These are phyloP conservation scores for Pterois miles DNA, from an alignment of 2,797 vertebrate genomes.

Conservation along the genomic window DNA sequence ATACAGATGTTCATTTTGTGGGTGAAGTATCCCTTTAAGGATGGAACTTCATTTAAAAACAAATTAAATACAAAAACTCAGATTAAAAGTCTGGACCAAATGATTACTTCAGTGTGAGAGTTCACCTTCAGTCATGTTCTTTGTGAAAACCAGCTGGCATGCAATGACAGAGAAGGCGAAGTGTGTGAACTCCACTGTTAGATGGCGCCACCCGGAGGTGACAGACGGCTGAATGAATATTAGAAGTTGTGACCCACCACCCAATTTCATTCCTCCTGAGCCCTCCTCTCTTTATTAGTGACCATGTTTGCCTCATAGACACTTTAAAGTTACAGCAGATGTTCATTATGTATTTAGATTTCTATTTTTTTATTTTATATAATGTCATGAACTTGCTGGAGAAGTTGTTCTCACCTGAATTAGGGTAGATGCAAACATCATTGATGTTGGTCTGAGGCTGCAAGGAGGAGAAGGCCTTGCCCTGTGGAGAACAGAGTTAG, in stretches of 20 bases:
- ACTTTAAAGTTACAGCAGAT: not conserved
- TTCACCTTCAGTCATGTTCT: not conserved
- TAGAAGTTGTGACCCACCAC: not conserved
- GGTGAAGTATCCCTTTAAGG: not conserved
- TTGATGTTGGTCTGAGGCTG: slow-evolving; percentile 94
- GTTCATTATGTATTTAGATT: no score
- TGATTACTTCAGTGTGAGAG: not conserved
- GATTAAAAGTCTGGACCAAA: not conserved
- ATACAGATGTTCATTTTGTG: not conserved
- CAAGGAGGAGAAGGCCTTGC: slow-evolving; percentile 94
- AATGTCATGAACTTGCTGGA: not conserved
- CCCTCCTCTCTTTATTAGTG: not conserved
- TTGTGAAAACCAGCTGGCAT: not conserved
- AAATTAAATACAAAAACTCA: not conserved
- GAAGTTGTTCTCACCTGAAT: slow-evolving; percentile 85
- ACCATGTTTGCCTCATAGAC: not conserved
- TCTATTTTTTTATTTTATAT: not conserved
- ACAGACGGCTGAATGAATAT: not conserved
- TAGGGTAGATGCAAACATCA: slow-evolving; percentile 93
- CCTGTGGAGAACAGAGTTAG: slow-evolving; percentile 79
- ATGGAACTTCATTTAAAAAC: not conserved
- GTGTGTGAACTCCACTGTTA: not conserved
- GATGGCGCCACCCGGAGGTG: slow-evolving; percentile 56
- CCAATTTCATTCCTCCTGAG: not conserved
- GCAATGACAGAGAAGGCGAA: not conserved